Evolutionary conservation across 2,888 invertebrate species (phyloP).

Genomic region (Parnassius orleans): DNA sequence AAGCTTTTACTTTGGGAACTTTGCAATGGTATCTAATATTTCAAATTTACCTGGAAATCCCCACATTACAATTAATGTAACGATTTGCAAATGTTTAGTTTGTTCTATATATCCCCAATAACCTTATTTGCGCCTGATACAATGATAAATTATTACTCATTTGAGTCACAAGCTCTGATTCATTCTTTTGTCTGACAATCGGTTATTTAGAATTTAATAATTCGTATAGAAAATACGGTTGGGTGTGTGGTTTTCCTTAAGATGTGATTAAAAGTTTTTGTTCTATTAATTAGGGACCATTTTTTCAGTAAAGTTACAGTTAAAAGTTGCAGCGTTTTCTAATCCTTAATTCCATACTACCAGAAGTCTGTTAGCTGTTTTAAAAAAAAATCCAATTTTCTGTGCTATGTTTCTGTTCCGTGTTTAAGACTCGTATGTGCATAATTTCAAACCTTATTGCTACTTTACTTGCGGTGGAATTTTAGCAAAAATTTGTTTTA

Average conservation of each 20-base stretch:
- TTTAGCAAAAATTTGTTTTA: no score
- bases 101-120: background rate
- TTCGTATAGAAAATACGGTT: background rate
- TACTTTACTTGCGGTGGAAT: no score
- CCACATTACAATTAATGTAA: conserved; percentile 1
- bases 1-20: no score
- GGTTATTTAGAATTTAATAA: conserved; percentile 1
- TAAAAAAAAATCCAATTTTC: no score
- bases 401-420: no score
- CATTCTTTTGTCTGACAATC: conserved; percentile 11
- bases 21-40: no score
- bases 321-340: no score
- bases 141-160: conserved; percentile 28
- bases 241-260: conserved; percentile 11
- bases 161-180: background rate
- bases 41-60: conserved; percentile 16
- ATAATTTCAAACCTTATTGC: no score
- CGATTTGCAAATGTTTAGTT: background rate
- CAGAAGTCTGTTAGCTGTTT: no score
- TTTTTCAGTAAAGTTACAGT: no score
- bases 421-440: no score
- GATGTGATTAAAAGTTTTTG: background rate
- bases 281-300: background rate
- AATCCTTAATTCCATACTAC: background rate
- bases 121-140: conserved; percentile 28